Evolutionary conservation across 2,113 vertebrate genomes (phyloP), one percentile per base, ranked within the genome.

Genomic region (Otus sunia): DNA sequence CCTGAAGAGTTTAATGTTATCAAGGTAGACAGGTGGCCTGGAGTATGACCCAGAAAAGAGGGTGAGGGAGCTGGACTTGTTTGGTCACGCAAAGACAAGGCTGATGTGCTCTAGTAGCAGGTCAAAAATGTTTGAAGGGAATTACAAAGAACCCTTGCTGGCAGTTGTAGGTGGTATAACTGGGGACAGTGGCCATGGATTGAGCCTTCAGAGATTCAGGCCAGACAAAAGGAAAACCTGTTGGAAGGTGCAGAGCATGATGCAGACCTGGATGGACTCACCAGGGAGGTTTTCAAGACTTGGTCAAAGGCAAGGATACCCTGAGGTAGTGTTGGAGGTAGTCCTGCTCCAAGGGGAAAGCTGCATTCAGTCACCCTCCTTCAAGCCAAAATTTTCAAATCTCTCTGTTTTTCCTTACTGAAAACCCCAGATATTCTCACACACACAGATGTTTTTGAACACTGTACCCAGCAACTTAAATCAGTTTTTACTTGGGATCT

Each of bases 171-270:
- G 5, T 32, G 12, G 10, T 62, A 21, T 45, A 75, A 14, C 10
- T 66, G 74, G 25, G 19, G 12, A 8, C 14, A 63, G 29, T 8
- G 26, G 13, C 15, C 27, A n/a, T 18, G 7, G 16, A 53, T 23
- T 64, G 7, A 9, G 52, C 9, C 10, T 27, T 9, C 3, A 15
- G 23, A 73, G 14, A 66, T 41, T 12, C 0, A 0, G 11, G 27
- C 11, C 9, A 72, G 43, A 36, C 10, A 43, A 60, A 37, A 34
- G 4, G 14, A 81, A 94, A 58, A 49, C 1, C 1, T 66, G 14
- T 34, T 50, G 16, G 52, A 79, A 75, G 12, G 8, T 72, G n/a
- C 11, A 85, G 16, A 62, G 15, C 21, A 58, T 53, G 39, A 47
- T 50, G 43, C 21, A 74, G 20, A 12, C 11, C 37, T 78, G 21